phyloP scores from a whole-genome alignment of 2,797 vertebrate species.

The Carduelis carduelis region DNA sequence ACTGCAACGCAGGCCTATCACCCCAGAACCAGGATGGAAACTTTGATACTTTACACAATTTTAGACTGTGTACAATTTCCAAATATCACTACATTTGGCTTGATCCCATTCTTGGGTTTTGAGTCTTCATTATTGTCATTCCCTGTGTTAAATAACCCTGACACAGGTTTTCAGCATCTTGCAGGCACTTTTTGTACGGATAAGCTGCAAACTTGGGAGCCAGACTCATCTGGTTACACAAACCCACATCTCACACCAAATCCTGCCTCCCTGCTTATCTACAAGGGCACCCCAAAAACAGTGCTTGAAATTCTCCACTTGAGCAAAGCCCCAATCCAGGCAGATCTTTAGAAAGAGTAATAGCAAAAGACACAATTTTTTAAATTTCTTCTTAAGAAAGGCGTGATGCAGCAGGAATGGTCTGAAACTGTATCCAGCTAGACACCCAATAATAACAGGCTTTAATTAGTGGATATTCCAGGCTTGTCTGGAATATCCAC shows the following conservation, averaged over 20 bases:
- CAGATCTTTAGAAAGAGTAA: background rate
- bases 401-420: background rate
- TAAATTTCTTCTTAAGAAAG: background rate
- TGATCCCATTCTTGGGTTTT: background rate
- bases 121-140: background rate
- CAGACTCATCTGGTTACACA: background rate
- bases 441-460: background rate
- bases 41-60: background rate
- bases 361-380: background rate
- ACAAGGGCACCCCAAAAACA: background rate
- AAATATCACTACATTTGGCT: background rate
- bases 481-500: background rate
- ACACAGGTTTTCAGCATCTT: background rate
- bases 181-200: background rate
- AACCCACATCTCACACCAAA: background rate
- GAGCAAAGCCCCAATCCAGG: background rate
- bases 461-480: background rate
- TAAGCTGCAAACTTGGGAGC: background rate
- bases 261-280: background rate
- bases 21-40: background rate
- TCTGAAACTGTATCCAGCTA: background rate
- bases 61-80: fast-evolving
- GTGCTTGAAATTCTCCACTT: background rate
- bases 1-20: background rate
- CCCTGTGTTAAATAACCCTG: background rate